Conservation (phyloP, 2,888 invertebrate species). For the Agriopis aurantiaria region DNA sequence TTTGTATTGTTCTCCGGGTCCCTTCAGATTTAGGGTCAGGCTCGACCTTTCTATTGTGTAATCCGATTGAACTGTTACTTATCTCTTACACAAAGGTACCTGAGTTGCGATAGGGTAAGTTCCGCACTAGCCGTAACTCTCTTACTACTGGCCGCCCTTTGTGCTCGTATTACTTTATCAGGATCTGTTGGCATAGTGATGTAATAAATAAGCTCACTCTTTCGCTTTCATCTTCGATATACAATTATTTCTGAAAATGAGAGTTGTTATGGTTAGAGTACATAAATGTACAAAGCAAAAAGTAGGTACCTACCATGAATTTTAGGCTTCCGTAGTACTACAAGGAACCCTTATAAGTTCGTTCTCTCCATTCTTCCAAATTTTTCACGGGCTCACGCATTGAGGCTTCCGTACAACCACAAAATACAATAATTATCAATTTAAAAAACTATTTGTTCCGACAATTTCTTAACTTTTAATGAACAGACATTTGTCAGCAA, state of each 20-base stretch:
- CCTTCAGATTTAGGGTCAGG: conserved; percentile 39
- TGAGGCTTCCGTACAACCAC: too few species aligned
- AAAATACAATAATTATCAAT: too few species aligned
- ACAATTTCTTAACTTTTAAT: too few species aligned
- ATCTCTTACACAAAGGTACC: conserved; percentile 49
- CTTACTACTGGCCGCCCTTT: conserved; percentile 42
- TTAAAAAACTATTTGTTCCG: too few species aligned
- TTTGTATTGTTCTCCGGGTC: conserved; percentile 45
- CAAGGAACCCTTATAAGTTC: too few species aligned
- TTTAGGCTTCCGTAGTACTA: too few species aligned
- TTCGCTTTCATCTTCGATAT: conserved; percentile 22
- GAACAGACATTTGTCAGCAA: too few species aligned
- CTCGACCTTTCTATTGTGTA: conserved; percentile 50
- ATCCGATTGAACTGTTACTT: conserved; percentile 54
- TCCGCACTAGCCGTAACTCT: conserved; percentile 32
- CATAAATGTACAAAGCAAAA: too few species aligned
- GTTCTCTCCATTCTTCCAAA: too few species aligned
- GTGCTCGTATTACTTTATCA: conserved; percentile 36
- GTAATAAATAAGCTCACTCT: conserved; percentile 30
- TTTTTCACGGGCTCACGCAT: too few species aligned
- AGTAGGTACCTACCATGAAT: too few species aligned
- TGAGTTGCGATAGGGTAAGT: conserved; percentile 46
- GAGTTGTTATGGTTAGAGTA: too few species aligned
- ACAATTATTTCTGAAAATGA: conserved; percentile 10
- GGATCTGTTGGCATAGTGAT: conserved; percentile 32